phyloP scores from a whole-genome alignment of 1,140 invertebrate species.

The Halictus rubicundus region DNA sequence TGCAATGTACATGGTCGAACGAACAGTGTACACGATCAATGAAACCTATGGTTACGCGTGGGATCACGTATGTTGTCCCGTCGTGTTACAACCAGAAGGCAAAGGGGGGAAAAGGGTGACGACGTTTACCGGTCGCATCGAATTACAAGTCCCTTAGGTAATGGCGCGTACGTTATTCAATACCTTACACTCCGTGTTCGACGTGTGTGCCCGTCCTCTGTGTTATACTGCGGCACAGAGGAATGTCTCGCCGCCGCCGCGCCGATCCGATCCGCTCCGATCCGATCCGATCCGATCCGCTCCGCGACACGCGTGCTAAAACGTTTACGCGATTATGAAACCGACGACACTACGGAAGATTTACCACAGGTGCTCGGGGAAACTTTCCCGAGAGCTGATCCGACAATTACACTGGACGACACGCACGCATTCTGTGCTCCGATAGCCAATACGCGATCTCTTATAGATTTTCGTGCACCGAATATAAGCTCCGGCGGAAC shows the following conservation, averaged over 20 bases:
- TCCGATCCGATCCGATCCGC: too few species aligned
- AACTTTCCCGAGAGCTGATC: too few species aligned
- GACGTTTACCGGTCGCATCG: constrained; percentile 64
- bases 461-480: too few species aligned
- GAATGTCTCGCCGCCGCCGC: constrained; percentile 24
- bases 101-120: constrained; percentile 48
- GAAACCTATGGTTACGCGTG: constrained; percentile 61
- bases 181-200: constrained; percentile 38
- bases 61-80: constrained; percentile 62
- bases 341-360: not conserved
- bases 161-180: constrained; percentile 66
- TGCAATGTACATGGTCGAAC: constrained; percentile 46
- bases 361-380: not conserved
- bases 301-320: not conserved
- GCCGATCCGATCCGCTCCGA: too few species aligned
- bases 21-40: constrained; percentile 52
- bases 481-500: too few species aligned
- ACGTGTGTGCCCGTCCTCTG: not conserved
- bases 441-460: too few species aligned
- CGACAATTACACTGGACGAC: too few species aligned
- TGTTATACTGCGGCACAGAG: not conserved
- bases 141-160: constrained; percentile 65
- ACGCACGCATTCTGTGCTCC: too few species aligned
- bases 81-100: constrained; percentile 40
- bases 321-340: constrained; percentile 15